Conservation (phyloP, 2,113 vertebrate genomes). For the Gymnobelideus leadbeateri region DNA sequence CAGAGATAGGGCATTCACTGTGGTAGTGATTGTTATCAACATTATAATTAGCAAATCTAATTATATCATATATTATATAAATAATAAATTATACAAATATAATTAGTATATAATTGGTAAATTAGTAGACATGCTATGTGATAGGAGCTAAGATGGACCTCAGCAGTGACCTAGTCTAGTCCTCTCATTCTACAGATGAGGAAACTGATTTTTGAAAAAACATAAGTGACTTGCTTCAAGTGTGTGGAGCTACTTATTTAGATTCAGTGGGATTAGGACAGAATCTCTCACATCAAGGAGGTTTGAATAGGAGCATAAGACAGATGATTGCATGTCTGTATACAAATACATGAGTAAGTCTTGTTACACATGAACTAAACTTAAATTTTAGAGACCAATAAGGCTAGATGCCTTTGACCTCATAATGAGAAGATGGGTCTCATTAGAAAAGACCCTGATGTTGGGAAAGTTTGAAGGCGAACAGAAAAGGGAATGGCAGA, state of each 20-base stretch:
- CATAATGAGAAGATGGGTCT: not conserved
- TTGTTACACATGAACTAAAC: not conserved
- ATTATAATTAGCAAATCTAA: not conserved
- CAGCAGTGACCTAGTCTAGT: not conserved
- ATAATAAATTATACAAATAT: too few species aligned
- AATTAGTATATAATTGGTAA: too few species aligned
- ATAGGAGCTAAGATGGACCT: not conserved
- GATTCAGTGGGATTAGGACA: not conserved
- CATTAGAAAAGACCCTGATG: not conserved
- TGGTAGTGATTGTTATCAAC: not conserved
- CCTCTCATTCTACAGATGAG: not conserved
- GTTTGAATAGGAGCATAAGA: not conserved
- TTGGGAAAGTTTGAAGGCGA: not conserved
- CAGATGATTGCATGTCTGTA: not conserved
- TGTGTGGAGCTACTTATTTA: not conserved
- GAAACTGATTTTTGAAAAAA: not conserved
- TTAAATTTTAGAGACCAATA: not conserved
- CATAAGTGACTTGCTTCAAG: not conserved
- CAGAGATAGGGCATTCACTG: conserved; percentile 15
- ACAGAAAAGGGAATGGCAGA: not conserved
- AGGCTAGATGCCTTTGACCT: not conserved
- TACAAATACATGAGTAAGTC: not conserved
- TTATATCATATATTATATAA: too few species aligned
- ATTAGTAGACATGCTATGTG: not conserved
- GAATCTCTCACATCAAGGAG: not conserved